Base-by-base conservation (phyloP, 1,140 invertebrate genomes). In the Drosophila miranda region DNA sequence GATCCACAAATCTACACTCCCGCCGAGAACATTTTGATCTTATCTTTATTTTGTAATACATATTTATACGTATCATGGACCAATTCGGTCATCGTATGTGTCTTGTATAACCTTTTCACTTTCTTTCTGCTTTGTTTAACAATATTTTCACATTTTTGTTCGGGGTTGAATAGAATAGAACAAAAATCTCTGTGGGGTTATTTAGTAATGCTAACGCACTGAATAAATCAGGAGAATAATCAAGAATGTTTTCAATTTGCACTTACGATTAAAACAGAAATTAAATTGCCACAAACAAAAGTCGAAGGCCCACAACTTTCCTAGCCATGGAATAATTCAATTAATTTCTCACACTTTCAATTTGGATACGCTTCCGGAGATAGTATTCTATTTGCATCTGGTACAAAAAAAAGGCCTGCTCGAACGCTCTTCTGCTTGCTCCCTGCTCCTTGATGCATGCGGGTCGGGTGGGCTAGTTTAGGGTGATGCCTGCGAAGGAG, bases 401-500 rank as follows among this genome's bases (percentile, higher is more conserved):
- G 72, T 78, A 78, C 44, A 78, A 79, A 79, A 78, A n/a, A 68
- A 60, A 63, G 49, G 52, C 62, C 54, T 75, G 77, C 41, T 52
- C 44, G 45, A 34, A 42, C 46, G 56, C 46, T 46, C 48, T 66
- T 46, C 48, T 66, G 28, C 42, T 46, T 46, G 43, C 13, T 19
- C 41, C 42, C 44, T 51, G 59, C 58, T 50, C 19, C 23, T 42
- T 2, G 58, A 11, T 43, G 49, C 26, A 34, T 64, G 43, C 19
- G 51, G 53, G 49, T 53, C 41, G 50, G 38, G 54, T 45, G 62
- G 45, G 68, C 70, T 89, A 90, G 74, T 91, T 90, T 54, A 91
- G 78, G 30, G 89, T 89, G 13, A 91, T 91, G 51, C 90, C 90
- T 26, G 89, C 90, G 73, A 91, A 91, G 44, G 90, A 91, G 4